These are phyloP conservation scores for Neodon shergylaensis DNA, from an alignment of 2,113 vertebrate species.

Conservation along the genomic window DNA sequence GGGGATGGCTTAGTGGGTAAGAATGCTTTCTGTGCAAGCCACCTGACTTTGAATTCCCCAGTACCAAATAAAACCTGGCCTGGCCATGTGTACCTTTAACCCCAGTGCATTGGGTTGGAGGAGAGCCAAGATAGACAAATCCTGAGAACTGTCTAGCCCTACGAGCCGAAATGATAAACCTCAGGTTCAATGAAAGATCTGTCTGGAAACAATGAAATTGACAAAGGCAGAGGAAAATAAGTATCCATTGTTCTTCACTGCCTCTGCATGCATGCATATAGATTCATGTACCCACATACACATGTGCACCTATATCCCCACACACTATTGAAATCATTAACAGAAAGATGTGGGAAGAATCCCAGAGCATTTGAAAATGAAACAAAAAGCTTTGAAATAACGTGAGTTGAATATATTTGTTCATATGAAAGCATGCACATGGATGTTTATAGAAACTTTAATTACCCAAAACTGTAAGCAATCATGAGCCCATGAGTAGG, in stretches of 20 bases:
- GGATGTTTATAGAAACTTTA: slow-evolving; percentile 5
- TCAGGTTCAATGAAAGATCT: not conserved
- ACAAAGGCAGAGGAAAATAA: not conserved
- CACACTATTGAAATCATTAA: not conserved
- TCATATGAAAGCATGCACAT: not conserved
- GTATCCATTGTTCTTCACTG: not conserved
- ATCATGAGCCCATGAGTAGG: not conserved
- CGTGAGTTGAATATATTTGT: not conserved
- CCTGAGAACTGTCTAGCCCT: not conserved
- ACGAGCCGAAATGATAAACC: not conserved
- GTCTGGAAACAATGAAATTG: too few species aligned
- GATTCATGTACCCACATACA: not conserved
- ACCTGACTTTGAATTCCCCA: not conserved
- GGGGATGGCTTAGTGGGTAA: not conserved
- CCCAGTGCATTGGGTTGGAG: not conserved
- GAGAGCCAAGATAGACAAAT: not conserved
- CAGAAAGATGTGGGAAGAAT: not conserved
- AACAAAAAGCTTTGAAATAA: not conserved
- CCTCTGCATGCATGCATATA: not conserved
- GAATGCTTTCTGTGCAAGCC: not conserved
- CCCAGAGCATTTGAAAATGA: not conserved
- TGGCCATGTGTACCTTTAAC: not conserved
- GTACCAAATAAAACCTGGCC: not conserved
- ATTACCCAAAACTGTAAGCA: not conserved
- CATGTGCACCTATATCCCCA: not conserved